phyloP scores from a whole-genome alignment of 2,888 invertebrate species.

The Caenorhabditis japonica region DNA sequence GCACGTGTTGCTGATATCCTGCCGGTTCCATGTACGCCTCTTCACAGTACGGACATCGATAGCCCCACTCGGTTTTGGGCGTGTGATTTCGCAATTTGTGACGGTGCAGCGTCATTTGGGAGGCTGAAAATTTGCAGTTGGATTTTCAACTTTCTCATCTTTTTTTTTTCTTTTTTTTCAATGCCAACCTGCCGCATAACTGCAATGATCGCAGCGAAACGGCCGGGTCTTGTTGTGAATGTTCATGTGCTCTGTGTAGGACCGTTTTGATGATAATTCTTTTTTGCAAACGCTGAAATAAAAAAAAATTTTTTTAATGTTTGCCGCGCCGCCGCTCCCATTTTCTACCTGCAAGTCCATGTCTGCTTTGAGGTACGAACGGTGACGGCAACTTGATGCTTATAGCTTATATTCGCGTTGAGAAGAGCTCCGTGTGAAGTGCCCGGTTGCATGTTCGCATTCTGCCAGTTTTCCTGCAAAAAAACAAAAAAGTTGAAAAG shows the following conservation, averaged over 20 bases:
- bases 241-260: constrained; percentile 75
- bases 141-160: too few species aligned
- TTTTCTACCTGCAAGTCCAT: constrained; percentile 36
- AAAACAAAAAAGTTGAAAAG: background rate
- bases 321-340: background rate
- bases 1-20: constrained; percentile 75
- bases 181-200: constrained; percentile 74
- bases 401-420: too few species aligned
- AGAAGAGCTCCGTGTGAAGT: constrained; percentile 5
- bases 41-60: constrained; percentile 74
- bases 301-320: background rate
- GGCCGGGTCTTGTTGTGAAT: constrained; percentile 70
- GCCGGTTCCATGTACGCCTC: constrained; percentile 76
- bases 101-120: constrained; percentile 76
- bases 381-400: background rate
- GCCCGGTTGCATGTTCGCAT: constrained; percentile 7
- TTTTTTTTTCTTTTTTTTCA: background rate
- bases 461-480: constrained; percentile 42
- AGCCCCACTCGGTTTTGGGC: constrained; percentile 73
- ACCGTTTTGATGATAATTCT: constrained; percentile 74
- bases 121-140: constrained; percentile 65
- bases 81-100: constrained; percentile 75
- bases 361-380: constrained; percentile 12
- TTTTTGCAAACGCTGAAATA: constrained; percentile 67
- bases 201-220: constrained; percentile 73